A percentile compares a stretch with the other conserved stretches of the same genome.
phyloP scores from a whole-genome alignment of 1,140 invertebrate genomes.

The Brachionus koreanus region DNA sequence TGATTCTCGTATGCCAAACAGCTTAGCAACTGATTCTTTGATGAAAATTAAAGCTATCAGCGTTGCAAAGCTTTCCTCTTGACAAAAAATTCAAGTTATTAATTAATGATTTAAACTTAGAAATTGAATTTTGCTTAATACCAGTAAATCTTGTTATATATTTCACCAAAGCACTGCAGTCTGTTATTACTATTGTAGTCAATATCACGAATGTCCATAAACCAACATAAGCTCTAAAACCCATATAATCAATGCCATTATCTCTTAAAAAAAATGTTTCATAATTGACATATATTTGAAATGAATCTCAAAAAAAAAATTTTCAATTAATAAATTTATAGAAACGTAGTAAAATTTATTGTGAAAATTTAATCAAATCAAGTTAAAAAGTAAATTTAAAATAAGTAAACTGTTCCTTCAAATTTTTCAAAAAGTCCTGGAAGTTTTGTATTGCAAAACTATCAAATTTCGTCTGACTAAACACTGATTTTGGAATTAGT shows the following conservation, averaged over 20 bases:
- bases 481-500: no score
- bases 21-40: slow-evolving; percentile 76
- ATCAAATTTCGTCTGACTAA: no score
- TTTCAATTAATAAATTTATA: no score
- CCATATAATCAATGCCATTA: slow-evolving; percentile 79
- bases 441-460: no score
- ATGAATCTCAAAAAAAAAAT: neutral
- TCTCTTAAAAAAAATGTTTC: slow-evolving; percentile 56
- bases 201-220: slow-evolving; percentile 84
- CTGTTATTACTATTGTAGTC: slow-evolving; percentile 82
- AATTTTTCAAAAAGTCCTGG: no score
- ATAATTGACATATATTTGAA: neutral
- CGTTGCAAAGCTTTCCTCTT: slow-evolving; percentile 95
- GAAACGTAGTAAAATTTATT: no score
- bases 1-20: slow-evolving; percentile 46
- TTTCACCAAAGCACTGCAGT: slow-evolving; percentile 94
- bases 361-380: no score
- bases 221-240: slow-evolving; percentile 89
- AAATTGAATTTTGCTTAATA: neutral
- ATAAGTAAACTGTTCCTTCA: no score
- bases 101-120: no score
- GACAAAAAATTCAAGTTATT: slow-evolving; percentile 67
- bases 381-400: no score
- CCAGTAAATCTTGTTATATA: slow-evolving; percentile 77
- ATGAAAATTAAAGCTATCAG: slow-evolving; percentile 98